phyloP scores from a whole-genome alignment of 2,888 invertebrate genomes.

The Masnerella sp. region DNA sequence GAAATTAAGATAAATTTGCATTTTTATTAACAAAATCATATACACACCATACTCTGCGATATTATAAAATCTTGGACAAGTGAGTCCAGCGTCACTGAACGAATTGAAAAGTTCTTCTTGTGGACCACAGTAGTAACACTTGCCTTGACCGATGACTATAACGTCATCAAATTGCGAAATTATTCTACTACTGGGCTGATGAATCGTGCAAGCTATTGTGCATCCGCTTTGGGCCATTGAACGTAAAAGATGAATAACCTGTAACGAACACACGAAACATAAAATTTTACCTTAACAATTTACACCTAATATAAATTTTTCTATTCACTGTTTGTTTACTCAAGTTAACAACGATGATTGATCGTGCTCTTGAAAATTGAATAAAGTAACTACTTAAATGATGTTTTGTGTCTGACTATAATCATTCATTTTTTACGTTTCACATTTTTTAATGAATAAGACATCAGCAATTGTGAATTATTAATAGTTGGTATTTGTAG shows the following conservation, averaged over 20 bases:
- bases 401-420: no score
- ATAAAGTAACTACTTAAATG: no score
- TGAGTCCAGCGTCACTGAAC: slow-evolving; percentile 81
- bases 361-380: no score
- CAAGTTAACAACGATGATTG: no score
- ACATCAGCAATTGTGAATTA: no score
- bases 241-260: slow-evolving; percentile 81
- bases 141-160: slow-evolving; percentile 83
- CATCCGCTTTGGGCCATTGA: slow-evolving; percentile 82
- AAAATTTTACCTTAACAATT: no score
- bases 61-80: slow-evolving; percentile 88
- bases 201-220: slow-evolving; percentile 87
- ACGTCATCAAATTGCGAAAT: slow-evolving; percentile 87
- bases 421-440: no score
- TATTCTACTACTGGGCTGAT: slow-evolving; percentile 88
- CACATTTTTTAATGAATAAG: no score
- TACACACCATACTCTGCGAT: slow-evolving; percentile 85
- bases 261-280: no score
- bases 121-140: slow-evolving; percentile 84
- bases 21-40: background rate
- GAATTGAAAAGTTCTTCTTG: slow-evolving; percentile 81
- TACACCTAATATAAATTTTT: no score
- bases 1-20: background rate
- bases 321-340: no score
- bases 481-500: no score